Conservation (phyloP, 2,888 invertebrate species). For the Noctua janthe region DNA sequence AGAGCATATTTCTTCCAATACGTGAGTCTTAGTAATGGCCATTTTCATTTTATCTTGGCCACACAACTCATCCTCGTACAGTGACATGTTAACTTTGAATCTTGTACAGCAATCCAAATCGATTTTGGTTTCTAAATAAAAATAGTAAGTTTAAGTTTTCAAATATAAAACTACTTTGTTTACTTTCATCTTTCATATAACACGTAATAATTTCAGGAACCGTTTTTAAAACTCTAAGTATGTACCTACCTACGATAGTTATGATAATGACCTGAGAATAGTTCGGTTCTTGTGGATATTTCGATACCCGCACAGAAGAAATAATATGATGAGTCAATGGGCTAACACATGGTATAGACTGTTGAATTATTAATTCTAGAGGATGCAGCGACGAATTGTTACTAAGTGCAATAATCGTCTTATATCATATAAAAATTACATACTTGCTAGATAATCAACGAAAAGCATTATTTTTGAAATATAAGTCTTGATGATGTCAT, state of each 20-base stretch:
- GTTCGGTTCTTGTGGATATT: neutral
- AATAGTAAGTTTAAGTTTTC: neutral
- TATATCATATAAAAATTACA: conserved; percentile 61
- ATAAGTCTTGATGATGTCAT: conserved; percentile 81
- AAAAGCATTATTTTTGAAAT: conserved; percentile 85
- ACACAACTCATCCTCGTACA: conserved; percentile 91
- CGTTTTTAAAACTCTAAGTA: neutral
- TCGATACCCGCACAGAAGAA: neutral
- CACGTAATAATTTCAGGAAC: neutral
- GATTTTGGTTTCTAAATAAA: conserved; percentile 90
- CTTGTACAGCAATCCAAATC: conserved; percentile 91
- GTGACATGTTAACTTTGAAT: conserved; percentile 90
- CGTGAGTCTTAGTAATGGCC: conserved; percentile 90
- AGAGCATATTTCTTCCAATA: conserved; percentile 91
- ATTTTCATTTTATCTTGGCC: conserved; percentile 90
- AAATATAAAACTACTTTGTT: neutral
- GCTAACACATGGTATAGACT: neutral
- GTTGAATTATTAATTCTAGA: neutral
- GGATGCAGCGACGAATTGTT: neutral
- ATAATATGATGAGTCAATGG: neutral
- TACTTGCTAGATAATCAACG: conserved; percentile 86
- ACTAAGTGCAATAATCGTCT: neutral
- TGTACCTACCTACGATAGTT: neutral
- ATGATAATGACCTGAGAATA: neutral
- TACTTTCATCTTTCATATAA: neutral